Conservation (phyloP, 2,113 vertebrate species). For the Triplophysa rosa region DNA sequence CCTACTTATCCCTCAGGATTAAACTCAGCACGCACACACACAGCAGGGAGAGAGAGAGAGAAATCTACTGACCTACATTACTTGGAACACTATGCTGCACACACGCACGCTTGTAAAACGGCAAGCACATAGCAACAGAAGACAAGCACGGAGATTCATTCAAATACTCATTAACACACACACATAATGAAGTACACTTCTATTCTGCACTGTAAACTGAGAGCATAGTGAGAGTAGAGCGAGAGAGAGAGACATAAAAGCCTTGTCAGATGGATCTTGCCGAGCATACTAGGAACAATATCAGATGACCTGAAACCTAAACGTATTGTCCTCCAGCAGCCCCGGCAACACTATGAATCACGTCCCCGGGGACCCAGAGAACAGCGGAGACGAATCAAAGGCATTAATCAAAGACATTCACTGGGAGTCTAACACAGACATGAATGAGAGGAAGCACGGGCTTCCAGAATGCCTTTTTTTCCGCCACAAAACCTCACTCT, state of each 20-base stretch:
- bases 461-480: neutral
- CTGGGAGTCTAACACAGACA: constrained; percentile 11
- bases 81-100: constrained; percentile 29
- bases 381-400: constrained; percentile 38
- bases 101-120: constrained; percentile 20
- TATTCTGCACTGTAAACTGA: constrained; percentile 28
- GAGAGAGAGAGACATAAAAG: constrained; percentile 54
- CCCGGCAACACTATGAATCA: constrained; percentile 56
- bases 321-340: constrained; percentile 67
- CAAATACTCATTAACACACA: constrained; percentile 37
- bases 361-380: constrained; percentile 38
- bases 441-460: neutral
- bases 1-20: constrained; percentile 55
- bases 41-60: constrained; percentile 30
- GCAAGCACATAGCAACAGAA: constrained; percentile 39
- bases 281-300: constrained; percentile 66
- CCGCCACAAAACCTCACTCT: neutral
- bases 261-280: constrained; percentile 70
- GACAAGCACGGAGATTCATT: constrained; percentile 19
- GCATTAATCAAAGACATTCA: constrained; percentile 37
- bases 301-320: constrained; percentile 72
- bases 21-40: constrained; percentile 22
- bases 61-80: constrained; percentile 48
- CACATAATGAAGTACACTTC: neutral
- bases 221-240: constrained; percentile 9